Evolutionary conservation across 2,113 vertebrate species (phyloP).

Genomic region (Chamaetylas fuelleborni): DNA sequence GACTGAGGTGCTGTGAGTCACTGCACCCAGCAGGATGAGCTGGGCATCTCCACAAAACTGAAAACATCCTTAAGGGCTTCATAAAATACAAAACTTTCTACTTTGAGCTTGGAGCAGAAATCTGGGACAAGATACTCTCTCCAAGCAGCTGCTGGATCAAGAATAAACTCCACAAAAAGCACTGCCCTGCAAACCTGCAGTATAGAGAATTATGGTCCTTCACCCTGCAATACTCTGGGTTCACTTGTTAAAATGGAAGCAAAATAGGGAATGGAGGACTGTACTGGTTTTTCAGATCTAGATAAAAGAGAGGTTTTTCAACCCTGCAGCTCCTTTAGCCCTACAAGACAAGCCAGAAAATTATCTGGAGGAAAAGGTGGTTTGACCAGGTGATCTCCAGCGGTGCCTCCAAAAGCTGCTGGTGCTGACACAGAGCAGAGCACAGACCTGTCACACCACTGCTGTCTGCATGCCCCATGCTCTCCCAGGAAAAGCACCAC

Average conservation of each 20-base stretch:
- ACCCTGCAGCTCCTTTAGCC: neutral
- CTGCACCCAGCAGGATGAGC: neutral
- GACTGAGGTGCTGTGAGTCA: neutral
- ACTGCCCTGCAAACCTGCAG: neutral
- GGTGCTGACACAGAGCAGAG: neutral
- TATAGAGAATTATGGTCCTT: neutral
- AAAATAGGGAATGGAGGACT: neutral
- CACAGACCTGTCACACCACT: neutral
- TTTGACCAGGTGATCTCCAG: neutral
- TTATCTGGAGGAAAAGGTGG: neutral
- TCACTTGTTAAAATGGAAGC: neutral
- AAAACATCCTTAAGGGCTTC: neutral
- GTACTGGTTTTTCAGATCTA: neutral
- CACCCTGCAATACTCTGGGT: neutral
- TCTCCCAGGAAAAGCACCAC: neutral
- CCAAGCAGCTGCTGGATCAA: neutral
- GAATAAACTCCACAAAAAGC: neutral
- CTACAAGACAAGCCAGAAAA: neutral
- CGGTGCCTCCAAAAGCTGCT: neutral
- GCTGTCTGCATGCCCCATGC: accelerated
- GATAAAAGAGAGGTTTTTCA: neutral
- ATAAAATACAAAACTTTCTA: neutral
- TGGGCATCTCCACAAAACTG: neutral
- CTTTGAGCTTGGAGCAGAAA: neutral
- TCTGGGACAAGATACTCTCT: neutral